Conservation (phyloP, 2,888 invertebrate genomes). For the Meandrusa payeni region DNA sequence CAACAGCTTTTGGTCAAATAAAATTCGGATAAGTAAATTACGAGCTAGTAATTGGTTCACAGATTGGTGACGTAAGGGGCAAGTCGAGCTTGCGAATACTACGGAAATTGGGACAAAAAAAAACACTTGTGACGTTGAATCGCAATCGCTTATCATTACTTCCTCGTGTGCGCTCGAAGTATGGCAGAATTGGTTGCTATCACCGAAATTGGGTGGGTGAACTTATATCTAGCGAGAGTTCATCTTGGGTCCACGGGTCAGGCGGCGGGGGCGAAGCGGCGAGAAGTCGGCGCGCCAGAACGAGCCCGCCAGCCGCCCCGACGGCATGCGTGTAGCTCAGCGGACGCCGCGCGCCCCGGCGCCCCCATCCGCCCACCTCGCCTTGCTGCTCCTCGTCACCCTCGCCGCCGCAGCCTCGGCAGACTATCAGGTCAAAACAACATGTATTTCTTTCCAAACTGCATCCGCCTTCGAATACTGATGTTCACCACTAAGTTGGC, state of each 20-base stretch:
- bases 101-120: conserved; percentile 13
- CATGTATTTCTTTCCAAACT: not conserved
- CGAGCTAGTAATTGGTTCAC: too few species aligned
- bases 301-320: conserved; percentile 48
- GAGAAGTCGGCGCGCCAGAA: conserved; percentile 48
- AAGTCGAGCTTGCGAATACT: conserved; percentile 7
- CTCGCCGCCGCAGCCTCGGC: conserved; percentile 11
- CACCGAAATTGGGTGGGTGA: conserved; percentile 74
- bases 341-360: conserved; percentile 25
- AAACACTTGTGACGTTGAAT: conserved; percentile 28
- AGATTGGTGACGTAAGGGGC: too few species aligned
- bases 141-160: conserved; percentile 38
- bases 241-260: conserved; percentile 68
- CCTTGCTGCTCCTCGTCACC: conserved; percentile 16
- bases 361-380: not conserved
- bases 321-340: conserved; percentile 54
- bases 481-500: too few species aligned
- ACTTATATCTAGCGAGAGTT: conserved; percentile 69
- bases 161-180: conserved; percentile 49
- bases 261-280: conserved; percentile 49
- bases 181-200: conserved; percentile 57
- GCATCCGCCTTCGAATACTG: not conserved
- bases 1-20: too few species aligned
- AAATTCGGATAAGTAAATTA: too few species aligned
- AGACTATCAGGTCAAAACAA: conserved; percentile 2